Conservation (phyloP, 2,113 vertebrate genomes). For the Budorcas taxicolor region DNA sequence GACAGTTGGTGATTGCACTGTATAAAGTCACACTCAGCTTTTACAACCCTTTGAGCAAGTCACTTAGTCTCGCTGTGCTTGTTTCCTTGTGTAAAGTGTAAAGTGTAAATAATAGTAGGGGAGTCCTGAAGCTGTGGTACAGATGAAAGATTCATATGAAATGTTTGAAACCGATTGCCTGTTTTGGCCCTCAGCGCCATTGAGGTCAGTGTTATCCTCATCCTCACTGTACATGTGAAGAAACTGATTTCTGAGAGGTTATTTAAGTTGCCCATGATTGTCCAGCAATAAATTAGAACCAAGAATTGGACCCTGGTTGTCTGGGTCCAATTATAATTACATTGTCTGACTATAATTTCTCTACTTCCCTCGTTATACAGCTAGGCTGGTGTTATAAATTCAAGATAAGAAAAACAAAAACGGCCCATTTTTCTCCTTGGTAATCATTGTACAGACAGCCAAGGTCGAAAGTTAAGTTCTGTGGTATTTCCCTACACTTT, state of each 20-base stretch:
- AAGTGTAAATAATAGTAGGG: neutral
- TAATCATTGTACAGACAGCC: neutral
- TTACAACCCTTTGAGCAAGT: neutral
- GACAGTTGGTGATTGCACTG: neutral
- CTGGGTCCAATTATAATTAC: neutral
- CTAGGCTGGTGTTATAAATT: neutral
- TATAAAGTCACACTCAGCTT: neutral
- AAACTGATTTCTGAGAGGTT: neutral
- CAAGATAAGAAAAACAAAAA: conserved; percentile 7
- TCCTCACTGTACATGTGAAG: neutral
- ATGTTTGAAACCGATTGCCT: neutral
- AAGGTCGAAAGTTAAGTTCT: neutral
- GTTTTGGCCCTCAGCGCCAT: neutral
- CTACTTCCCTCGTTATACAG: neutral
- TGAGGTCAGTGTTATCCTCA: neutral
- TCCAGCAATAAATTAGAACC: neutral
- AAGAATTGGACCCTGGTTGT: neutral
- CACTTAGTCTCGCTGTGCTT: neutral
- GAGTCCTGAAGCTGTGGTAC: neutral
- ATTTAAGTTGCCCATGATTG: neutral
- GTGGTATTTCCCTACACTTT: neutral
- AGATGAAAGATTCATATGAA: neutral
- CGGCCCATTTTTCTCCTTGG: neutral
- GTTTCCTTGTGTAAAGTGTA: neutral
- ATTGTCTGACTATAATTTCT: neutral